phyloP scores from a whole-genome alignment of 2,888 invertebrate species.

The Pseudococcus viburni region DNA sequence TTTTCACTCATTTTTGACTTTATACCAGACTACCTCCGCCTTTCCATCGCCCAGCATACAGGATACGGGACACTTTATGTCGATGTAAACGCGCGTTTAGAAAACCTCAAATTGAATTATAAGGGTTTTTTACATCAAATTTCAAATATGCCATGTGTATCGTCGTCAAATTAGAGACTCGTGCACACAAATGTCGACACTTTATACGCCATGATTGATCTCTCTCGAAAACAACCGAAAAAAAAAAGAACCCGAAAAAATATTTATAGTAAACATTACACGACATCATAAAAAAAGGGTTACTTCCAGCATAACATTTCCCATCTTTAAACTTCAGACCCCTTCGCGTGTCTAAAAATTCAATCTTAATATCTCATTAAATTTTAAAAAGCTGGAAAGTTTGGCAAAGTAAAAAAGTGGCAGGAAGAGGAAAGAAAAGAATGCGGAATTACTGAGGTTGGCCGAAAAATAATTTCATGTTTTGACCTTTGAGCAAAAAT shows the following conservation, averaged over 20 bases:
- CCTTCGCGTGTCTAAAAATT: neutral
- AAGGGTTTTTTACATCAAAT: slow-evolving; percentile 5
- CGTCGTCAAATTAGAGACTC: neutral
- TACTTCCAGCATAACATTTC: neutral
- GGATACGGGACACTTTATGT: neutral
- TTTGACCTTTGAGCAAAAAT: no score
- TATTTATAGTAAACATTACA: neutral
- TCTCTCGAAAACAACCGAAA: neutral
- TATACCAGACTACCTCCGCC: neutral
- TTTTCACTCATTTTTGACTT: no score
- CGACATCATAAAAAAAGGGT: neutral
- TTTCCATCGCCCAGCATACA: no score
- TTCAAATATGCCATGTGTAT: slow-evolving; percentile 13
- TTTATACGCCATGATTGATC: slow-evolving; percentile 19
- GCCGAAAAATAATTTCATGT: no score
- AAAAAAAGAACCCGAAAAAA: neutral
- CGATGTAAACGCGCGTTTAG: neutral
- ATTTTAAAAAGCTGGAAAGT: slow-evolving; percentile 4
- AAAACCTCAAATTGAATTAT: slow-evolving; percentile 20
- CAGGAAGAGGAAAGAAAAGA: no score
- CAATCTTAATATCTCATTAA: slow-evolving; percentile 19
- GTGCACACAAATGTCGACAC: neutral
- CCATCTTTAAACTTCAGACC: neutral
- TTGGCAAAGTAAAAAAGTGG: neutral
- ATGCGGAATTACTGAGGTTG: no score